Conservation (phyloP, 2,888 invertebrate species). For the Hoplodrina ambigua region DNA sequence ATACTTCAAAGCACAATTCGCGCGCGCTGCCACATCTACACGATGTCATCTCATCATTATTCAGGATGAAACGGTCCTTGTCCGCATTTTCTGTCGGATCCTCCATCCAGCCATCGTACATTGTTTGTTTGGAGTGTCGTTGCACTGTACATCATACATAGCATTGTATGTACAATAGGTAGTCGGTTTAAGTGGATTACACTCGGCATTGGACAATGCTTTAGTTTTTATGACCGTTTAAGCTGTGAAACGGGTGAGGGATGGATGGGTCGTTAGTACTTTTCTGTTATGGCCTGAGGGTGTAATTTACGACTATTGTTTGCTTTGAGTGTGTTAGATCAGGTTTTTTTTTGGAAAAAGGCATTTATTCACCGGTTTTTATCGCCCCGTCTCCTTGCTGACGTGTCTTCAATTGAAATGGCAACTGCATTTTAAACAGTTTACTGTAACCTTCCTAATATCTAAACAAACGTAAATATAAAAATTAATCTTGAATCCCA, state of each 20-base stretch:
- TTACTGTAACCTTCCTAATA: not conserved
- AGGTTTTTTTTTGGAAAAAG: conserved; percentile 44
- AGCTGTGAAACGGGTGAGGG: conserved; percentile 71
- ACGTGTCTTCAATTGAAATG: conserved; percentile 3
- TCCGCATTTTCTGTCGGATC: conserved; percentile 63
- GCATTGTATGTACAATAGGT: conserved; percentile 69
- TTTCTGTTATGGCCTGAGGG: conserved; percentile 72
- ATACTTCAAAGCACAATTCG: conserved; percentile 66
- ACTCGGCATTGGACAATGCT: conserved; percentile 77
- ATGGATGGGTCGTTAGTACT: conserved; percentile 76
- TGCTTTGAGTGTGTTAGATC: conserved; percentile 62
- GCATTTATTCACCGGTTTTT: conserved; percentile 24
- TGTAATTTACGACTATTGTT: conserved; percentile 76
- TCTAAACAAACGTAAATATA: not conserved
- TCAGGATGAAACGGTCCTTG: conserved; percentile 69
- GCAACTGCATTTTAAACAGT: not conserved
- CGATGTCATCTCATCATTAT: conserved; percentile 71
- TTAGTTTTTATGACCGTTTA: conserved; percentile 80
- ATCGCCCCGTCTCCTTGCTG: not conserved
- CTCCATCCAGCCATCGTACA: conserved; percentile 56
- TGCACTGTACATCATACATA: conserved; percentile 72
- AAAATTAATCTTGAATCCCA: conserved; percentile 31
- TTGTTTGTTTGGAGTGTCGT: conserved; percentile 70
- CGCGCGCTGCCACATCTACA: conserved; percentile 57
- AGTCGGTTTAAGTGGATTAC: conserved; percentile 79